These are phyloP conservation scores for Hirtodrosophila histrioides DNA, from an alignment of 2,888 invertebrate genomes.

Conservation along the genomic window DNA sequence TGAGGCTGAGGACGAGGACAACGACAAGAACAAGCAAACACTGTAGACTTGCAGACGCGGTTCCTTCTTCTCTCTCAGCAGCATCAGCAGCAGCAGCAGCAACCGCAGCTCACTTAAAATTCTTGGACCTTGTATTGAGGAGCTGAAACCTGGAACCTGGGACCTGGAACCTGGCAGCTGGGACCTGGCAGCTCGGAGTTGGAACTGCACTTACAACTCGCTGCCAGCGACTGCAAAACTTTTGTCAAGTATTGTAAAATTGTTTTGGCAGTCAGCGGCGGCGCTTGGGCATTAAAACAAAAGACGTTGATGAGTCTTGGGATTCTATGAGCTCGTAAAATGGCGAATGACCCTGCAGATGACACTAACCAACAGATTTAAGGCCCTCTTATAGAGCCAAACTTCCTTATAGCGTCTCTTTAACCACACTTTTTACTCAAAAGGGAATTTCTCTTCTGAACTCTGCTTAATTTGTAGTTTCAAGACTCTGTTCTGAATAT, in stretches of 20 bases:
- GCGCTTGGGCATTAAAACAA: conserved; percentile 65
- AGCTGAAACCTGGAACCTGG: conserved; percentile 27
- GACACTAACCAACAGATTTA: conserved; percentile 37
- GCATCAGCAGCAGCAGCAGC: conserved; percentile 7
- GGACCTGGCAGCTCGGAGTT: conserved; percentile 14
- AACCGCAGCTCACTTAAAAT: conserved; percentile 74
- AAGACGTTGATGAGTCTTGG: conserved; percentile 53
- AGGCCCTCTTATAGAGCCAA: too few relatives aligned
- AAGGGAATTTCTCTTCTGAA: too few relatives aligned
- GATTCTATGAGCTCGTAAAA: conserved; percentile 21
- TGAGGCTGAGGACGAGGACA: conserved; percentile 23
- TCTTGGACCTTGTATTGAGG: conserved; percentile 71
- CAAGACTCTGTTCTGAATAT: too few relatives aligned
- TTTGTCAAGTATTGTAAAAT: conserved; percentile 77
- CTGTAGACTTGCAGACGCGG: conserved; percentile 72
- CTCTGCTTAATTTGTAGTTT: too few relatives aligned
- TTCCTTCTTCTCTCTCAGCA: conserved; percentile 12
- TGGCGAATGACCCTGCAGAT: conserved; percentile 21
- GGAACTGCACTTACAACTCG: conserved; percentile 42
- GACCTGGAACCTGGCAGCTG: conserved; percentile 13
- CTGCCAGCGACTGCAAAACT: conserved; percentile 45
- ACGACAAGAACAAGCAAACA: conserved; percentile 41
- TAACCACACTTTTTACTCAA: too few relatives aligned
- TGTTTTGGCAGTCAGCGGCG: conserved; percentile 58
- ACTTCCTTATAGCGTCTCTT: too few relatives aligned